These are phyloP conservation scores for Tetraodon nigroviridis DNA, from an alignment of 2,113 vertebrate genomes.

Conservation along the genomic window DNA sequence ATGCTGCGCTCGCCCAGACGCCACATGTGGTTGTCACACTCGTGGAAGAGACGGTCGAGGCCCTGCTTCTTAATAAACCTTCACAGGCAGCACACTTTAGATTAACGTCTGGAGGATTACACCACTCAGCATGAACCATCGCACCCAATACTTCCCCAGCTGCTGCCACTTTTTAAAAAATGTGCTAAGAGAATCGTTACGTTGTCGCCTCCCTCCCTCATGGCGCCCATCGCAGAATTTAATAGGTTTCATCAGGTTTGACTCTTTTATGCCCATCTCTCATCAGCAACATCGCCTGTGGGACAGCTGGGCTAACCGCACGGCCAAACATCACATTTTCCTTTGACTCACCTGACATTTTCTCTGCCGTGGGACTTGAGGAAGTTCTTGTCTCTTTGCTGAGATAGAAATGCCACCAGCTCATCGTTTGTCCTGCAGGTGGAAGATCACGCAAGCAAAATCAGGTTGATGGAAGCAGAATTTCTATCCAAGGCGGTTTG, in stretches of 20 bases:
- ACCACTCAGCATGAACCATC: neutral
- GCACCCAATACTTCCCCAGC: neutral
- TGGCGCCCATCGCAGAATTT: neutral
- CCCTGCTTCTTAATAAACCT: constrained; percentile 99
- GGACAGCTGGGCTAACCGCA: no score
- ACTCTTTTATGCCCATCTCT: neutral
- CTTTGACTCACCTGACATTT: constrained; percentile 81
- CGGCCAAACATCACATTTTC: neutral
- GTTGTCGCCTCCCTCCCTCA: neutral
- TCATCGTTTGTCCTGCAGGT: constrained; percentile 89
- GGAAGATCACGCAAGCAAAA: neutral
- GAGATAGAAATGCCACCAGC: constrained; percentile 88
- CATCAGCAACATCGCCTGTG: neutral
- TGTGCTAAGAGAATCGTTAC: neutral
- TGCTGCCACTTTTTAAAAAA: neutral
- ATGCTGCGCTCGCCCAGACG: constrained; percentile 90
- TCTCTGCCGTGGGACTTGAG: constrained; percentile 96
- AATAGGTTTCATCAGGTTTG: neutral
- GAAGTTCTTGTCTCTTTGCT: constrained; percentile 94
- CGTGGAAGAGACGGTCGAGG: constrained; percentile 91
- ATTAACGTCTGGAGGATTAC: neutral
- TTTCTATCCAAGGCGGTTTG: neutral
- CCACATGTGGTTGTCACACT: constrained; percentile 99
- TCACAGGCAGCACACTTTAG: constrained; percentile 1
- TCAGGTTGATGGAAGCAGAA: constrained; percentile 17